These are phyloP conservation scores for Odocoileus virginianus DNA, from an alignment of 2,113 vertebrate species.

Conservation along the genomic window DNA sequence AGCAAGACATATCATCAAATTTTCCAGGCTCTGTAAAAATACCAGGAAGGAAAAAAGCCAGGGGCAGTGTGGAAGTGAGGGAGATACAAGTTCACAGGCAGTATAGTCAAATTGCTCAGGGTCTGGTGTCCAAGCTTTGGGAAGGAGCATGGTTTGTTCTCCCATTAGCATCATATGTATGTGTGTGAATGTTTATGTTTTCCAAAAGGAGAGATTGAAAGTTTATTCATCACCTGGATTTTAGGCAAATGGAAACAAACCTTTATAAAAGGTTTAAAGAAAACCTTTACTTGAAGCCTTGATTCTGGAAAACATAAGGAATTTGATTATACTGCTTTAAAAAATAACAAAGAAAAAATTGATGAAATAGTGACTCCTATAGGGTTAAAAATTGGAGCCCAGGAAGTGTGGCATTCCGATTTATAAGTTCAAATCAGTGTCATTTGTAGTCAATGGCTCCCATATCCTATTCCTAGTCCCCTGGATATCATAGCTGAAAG, in stretches of 20 bases:
- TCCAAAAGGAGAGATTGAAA: neutral
- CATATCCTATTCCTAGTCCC: neutral
- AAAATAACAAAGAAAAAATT: neutral
- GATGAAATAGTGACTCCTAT: neutral
- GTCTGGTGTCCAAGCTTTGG: neutral
- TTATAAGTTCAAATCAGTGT: neutral
- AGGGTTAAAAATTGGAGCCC: neutral
- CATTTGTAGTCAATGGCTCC: neutral
- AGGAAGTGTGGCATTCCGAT: neutral
- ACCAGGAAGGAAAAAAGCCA: neutral
- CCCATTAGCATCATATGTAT: neutral
- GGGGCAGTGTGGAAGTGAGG: neutral
- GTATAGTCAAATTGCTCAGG: neutral
- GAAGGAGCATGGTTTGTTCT: neutral
- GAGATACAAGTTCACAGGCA: neutral
- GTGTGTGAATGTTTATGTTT: fast-evolving
- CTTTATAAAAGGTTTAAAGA: neutral
- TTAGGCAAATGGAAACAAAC: neutral
- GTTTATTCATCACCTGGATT: neutral
- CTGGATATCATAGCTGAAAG: neutral
- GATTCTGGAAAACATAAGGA: neutral
- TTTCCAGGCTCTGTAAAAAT: neutral
- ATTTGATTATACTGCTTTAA: neutral
- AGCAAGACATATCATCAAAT: neutral
- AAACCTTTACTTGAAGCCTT: neutral